Evolutionary conservation across 2,888 invertebrate species (phyloP), one percentile per base, ranked within the genome.

Genomic region (Leptinotarsa tumamoca): DNA sequence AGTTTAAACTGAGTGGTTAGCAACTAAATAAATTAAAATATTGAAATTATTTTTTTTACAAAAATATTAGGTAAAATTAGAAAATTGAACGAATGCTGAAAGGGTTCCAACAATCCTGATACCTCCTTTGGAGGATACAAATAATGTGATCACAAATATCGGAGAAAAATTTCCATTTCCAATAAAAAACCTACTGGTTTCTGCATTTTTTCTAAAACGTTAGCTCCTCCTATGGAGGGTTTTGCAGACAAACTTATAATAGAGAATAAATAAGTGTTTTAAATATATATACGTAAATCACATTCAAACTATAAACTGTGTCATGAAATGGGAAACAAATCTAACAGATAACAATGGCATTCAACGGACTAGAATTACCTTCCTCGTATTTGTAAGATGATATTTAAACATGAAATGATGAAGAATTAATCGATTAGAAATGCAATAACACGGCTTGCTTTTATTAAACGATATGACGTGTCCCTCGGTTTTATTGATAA

Each of bases 361-460:
- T 75, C 63, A 70, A 66, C 50, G 23, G 21, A 70, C 56, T 71
- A 70, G 67, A 71, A 56, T 74, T 74, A 71, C 71, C 71, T 74
- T 74, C 71, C 70, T 74, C 21, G 50, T 67, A 67, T 71, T 10
- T 23, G 74, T 67, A 68, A 75, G 71, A 67, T 52, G 71, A 71
- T 74, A 71, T 27, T 70, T 52, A n/a, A 67, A 50, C 17, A 17
- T 43, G 10, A 15, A 56, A 70, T 70, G 13, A 67, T 70, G 50
- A 63, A 58, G 61, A 27, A 33, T 63, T 68, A 73, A 73, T 73
- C 50, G 68, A 63, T 63, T 63, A 63, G 27, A 27, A 63, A 63
- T 63, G 63, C 63, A 63, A 33, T 63, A 63, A 33, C 33, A 33
- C 33, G 33, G 4, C 43, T 63, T 63, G 33, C 17, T 63, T 63